Base-by-base conservation (phyloP, 64 coral and sea anemone genomes). In the Stichodactyla mertensii region DNA sequence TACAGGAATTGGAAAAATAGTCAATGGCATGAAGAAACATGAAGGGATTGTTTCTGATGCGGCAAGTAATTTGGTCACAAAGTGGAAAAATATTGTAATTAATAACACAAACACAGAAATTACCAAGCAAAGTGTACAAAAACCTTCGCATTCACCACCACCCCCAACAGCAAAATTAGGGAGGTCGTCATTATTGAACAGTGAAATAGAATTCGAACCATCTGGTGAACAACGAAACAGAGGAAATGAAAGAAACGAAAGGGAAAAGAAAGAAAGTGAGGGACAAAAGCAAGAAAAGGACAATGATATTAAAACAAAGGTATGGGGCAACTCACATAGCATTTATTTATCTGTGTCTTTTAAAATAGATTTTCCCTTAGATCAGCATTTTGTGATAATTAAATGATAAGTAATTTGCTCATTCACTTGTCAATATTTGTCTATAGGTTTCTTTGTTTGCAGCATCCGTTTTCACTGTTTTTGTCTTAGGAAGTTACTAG, bases 1-100 rank as follows among this genome's bases (percentile, higher is more conserved):
- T 55, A 99, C 97, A 79, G 97, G 97, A 5, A 99, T 99, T 82
- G 97, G 97, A 52, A 95, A 94, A 71, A 89, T 92, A 27, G 83
- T 99, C 5, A 99, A 99, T 86, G 87, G 77, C 11, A 62, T 92
- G 19, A 86, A 94, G 54, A 92, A 89, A 77, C 31, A 86, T 77
- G 84, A 86, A 18, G 83, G 77, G 11, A 57, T 70, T 36, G 88
- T 99, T 83, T 88, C 79, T 7, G 88, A 95, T 18, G 71, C 91
- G 18, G 90, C 97, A 52, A 89, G 53, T 23, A 66, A 36, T 78
- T 62, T 99, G 23, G 93, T 99, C 20, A 89, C 83, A 64, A 94
- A 95, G 84, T 99, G 97, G 97, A 99, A 95, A 64, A 87, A 92
- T 13, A 28, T 92, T 53, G 88, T 94, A 6, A 93, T 60, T 64